phyloP scores from a whole-genome alignment of 2,888 invertebrate genomes.

The Drosophila atripex region DNA sequence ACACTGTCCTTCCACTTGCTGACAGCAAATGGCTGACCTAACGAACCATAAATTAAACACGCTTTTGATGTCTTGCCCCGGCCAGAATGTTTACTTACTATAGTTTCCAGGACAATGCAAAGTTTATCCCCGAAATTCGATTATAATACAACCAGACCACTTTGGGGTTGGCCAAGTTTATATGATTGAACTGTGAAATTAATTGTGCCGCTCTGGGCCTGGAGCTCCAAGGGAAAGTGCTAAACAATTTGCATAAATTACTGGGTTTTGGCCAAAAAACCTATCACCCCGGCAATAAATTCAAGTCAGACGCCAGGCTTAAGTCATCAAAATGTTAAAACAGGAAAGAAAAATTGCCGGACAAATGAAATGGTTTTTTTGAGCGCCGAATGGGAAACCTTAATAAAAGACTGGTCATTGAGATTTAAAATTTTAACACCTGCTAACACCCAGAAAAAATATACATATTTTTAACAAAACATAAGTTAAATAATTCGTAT shows the following conservation, averaged over 20 bases:
- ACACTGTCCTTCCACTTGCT: slow-evolving; percentile 56
- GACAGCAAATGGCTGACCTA: slow-evolving; percentile 80
- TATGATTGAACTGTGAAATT: slow-evolving; percentile 72
- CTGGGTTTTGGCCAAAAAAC: slow-evolving; percentile 32
- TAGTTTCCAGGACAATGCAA: slow-evolving; percentile 66
- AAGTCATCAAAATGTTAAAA: slow-evolving; percentile 62
- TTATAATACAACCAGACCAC: slow-evolving; percentile 65
- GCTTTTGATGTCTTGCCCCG: slow-evolving; percentile 73
- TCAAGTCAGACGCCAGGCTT: slow-evolving; percentile 61
- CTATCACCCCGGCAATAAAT: slow-evolving; percentile 71
- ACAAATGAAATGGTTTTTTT: slow-evolving; percentile 18
- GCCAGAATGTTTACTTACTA: slow-evolving; percentile 66
- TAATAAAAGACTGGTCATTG: background rate
- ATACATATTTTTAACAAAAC: background rate
- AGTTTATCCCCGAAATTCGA: slow-evolving; percentile 80
- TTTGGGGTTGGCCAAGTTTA: slow-evolving; percentile 45
- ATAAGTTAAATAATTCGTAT: background rate
- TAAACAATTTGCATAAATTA: slow-evolving; percentile 75
- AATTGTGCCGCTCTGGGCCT: slow-evolving; percentile 50
- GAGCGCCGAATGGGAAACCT: slow-evolving; percentile 15
- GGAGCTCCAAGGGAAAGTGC: slow-evolving; percentile 39
- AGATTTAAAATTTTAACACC: background rate
- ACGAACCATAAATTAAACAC: slow-evolving; percentile 83
- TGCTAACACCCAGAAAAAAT: background rate
- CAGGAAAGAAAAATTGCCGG: slow-evolving; percentile 31